Percentiles rank a stretch among this genome's conserved stretches.
These are phyloP conservation scores for Mus spicilegus DNA, from an alignment of 2,113 vertebrate genomes.

Conservation along the genomic window DNA sequence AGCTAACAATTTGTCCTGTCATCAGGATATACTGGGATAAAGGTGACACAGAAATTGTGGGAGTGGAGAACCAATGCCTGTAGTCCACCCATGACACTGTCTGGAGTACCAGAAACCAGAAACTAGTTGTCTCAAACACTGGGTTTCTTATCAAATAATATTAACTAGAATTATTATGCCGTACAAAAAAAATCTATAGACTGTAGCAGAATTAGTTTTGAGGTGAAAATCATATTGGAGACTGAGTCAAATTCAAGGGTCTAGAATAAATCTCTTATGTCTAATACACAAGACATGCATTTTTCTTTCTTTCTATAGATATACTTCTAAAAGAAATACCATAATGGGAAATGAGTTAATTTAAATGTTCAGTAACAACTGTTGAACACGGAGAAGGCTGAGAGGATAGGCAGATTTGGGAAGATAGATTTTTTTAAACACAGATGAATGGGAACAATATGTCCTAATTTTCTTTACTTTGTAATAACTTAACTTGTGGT, in stretches of 20 bases:
- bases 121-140: neutral
- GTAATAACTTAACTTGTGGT: neutral
- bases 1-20: neutral
- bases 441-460: neutral
- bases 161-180: neutral
- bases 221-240: neutral
- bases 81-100: neutral
- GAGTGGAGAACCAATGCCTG: no score
- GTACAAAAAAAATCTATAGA: neutral
- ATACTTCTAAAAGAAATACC: neutral
- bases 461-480: neutral
- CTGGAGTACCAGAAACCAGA: neutral
- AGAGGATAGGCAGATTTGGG: neutral
- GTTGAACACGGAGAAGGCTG: rapidly evolving
- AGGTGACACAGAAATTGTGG: no score
- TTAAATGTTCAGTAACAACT: neutral
- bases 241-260: neutral
- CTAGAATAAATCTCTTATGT: no score
- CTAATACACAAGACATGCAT: neutral
- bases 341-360: neutral
- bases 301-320: neutral
- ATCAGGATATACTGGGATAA: neutral
- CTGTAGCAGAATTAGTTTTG: neutral
- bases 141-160: neutral
- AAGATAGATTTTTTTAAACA: neutral